phyloP scores from a whole-genome alignment of 2,113 vertebrate species.

The Vireo altiloquus region DNA sequence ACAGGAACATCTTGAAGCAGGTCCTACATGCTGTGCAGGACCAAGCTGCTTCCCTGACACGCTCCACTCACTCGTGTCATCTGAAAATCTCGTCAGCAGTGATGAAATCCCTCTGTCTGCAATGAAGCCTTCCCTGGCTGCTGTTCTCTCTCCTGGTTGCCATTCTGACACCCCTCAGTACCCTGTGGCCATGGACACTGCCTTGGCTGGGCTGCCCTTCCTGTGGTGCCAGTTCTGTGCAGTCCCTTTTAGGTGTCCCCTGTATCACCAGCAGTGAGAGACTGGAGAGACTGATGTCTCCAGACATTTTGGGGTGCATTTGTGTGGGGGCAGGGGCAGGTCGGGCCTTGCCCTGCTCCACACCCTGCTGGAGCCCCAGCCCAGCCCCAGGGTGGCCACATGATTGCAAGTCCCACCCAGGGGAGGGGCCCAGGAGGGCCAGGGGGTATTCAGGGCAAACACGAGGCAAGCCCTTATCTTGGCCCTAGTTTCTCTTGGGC shows the following conservation, averaged over 20 bases:
- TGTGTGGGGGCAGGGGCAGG: neutral
- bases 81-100: neutral
- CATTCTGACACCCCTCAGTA: neutral
- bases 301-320: neutral
- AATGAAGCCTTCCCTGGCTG: neutral
- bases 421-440: neutral
- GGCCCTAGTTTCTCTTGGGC: neutral
- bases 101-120: neutral
- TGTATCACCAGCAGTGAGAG: neutral
- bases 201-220: neutral
- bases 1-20: neutral
- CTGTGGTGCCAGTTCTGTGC: neutral
- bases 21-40: neutral
- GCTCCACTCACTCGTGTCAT: neutral
- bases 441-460: neutral
- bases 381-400: neutral
- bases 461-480: accelerated
- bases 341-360: neutral
- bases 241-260: neutral
- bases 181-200: accelerated
- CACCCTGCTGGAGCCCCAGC: too few species aligned
- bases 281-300: neutral
- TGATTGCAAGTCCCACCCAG: neutral
- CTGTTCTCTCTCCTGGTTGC: neutral
- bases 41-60: neutral